phyloP scores from a whole-genome alignment of 2,888 invertebrate species.

The Drosophila mulleri region DNA sequence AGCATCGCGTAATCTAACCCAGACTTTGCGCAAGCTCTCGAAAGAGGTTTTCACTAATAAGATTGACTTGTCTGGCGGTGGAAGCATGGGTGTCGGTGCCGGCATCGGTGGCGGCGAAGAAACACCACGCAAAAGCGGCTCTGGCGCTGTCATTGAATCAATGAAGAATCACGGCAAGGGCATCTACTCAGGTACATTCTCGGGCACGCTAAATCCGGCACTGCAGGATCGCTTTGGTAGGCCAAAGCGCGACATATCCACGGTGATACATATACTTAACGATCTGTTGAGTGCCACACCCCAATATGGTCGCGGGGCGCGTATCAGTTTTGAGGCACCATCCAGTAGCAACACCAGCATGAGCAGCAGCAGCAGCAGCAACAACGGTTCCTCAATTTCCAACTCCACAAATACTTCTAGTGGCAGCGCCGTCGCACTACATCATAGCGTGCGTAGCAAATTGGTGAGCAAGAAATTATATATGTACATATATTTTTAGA shows the following conservation, averaged over 20 bases:
- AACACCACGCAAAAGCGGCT: constrained; percentile 85
- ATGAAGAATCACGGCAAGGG: constrained; percentile 98
- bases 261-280: constrained; percentile 97
- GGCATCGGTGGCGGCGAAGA: constrained; percentile 83
- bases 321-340: constrained; percentile 86
- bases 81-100: constrained; percentile 29
- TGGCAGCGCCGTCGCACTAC: constrained; percentile 40
- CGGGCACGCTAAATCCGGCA: constrained; percentile 96
- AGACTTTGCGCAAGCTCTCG: constrained; percentile 94
- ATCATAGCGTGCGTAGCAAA: constrained; percentile 74
- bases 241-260: constrained; percentile 96
- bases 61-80: constrained; percentile 83
- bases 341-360: constrained; percentile 19
- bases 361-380: constrained; percentile 16
- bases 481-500: not conserved
- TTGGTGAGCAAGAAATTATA: constrained; percentile 63
- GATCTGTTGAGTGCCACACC: constrained; percentile 95
- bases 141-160: constrained; percentile 94
- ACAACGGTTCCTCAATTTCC: constrained; percentile 18
- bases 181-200: constrained; percentile 98
- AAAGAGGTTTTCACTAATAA: constrained; percentile 93
- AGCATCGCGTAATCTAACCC: constrained; percentile 95
- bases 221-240: constrained; percentile 96
- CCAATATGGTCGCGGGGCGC: constrained; percentile 87
- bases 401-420: constrained; percentile 9